Evolutionary conservation across 2,113 vertebrate genomes (phyloP).

Genomic region (Ondatra zibethicus): DNA sequence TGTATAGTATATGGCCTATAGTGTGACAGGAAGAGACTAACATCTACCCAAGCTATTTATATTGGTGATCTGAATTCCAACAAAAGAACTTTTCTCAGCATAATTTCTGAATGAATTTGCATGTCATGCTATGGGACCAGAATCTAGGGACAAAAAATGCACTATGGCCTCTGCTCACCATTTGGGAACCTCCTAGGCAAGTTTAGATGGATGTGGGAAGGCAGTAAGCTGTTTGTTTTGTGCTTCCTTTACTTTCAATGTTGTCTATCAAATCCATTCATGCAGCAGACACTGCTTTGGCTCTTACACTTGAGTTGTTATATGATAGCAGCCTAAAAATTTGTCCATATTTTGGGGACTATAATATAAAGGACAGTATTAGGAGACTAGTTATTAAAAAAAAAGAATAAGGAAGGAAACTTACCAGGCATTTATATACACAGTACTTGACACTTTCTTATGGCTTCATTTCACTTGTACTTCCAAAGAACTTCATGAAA

Average conservation of each 20-base stretch:
- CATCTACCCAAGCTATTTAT: slow-evolving; percentile 51
- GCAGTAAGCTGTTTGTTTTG: neutral
- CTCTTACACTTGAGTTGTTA: slow-evolving; percentile 11
- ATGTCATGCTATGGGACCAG: neutral
- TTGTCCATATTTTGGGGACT: neutral
- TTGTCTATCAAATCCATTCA: neutral
- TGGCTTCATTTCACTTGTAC: neutral
- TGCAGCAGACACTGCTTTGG: neutral
- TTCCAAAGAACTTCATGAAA: neutral
- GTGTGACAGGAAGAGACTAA: slow-evolving; percentile 36
- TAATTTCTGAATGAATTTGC: neutral
- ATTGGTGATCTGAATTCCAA: neutral
- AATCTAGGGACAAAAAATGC: neutral
- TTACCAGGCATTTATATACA: neutral
- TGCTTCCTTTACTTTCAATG: neutral
- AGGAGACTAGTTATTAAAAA: neutral
- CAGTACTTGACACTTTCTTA: neutral
- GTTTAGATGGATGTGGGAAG: neutral
- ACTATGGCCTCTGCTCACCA: neutral
- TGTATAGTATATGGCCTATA: slow-evolving; percentile 10
- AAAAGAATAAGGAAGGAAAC: neutral
- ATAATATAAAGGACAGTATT: fast-evolving
- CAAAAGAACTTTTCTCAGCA: neutral
- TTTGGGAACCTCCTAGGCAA: neutral
- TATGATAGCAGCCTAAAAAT: neutral